phyloP scores from a whole-genome alignment of 2,888 invertebrate species.

The Abscondita cerata region DNA sequence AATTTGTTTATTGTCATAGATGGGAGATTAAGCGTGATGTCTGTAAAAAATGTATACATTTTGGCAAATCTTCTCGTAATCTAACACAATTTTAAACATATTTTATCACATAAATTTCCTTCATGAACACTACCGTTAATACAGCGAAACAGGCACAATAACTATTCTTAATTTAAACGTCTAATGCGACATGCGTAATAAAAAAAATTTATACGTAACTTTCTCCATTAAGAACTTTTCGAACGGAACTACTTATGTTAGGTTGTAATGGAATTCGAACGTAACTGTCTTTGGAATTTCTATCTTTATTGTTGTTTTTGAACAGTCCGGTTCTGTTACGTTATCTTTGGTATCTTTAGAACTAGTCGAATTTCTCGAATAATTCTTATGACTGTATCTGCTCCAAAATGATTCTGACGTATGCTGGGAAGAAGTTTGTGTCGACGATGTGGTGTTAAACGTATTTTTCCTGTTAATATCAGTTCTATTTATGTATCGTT shows the following conservation, averaged over 20 bases:
- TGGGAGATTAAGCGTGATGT: no score
- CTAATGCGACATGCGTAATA: not conserved
- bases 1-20: not conserved
- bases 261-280: slow-evolving; percentile 50
- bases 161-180: not conserved
- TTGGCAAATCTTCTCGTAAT: no score
- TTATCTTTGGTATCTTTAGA: slow-evolving; percentile 51
- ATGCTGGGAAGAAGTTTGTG: slow-evolving; percentile 66
- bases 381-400: slow-evolving; percentile 64
- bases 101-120: slow-evolving; percentile 7
- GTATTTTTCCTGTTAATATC: slow-evolving; percentile 71
- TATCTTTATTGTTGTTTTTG: slow-evolving; percentile 33
- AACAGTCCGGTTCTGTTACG: slow-evolving; percentile 37
- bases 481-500: slow-evolving; percentile 54
- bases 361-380: slow-evolving; percentile 45
- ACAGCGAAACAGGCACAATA: no score
- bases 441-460: slow-evolving; percentile 70
- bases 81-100: not conserved
- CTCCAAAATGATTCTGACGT: slow-evolving; percentile 70
- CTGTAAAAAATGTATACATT: no score
- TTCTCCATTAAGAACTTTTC: slow-evolving; percentile 48
- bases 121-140: slow-evolving; percentile 1
- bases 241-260: slow-evolving; percentile 38
- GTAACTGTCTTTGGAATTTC: slow-evolving; percentile 45
- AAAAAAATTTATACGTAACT: slow-evolving; percentile 48